A percentile compares a stretch with the other conserved stretches of the same genome.
phyloP scores from a whole-genome alignment of 2,113 vertebrate genomes.

The Heterochromis multidens region DNA sequence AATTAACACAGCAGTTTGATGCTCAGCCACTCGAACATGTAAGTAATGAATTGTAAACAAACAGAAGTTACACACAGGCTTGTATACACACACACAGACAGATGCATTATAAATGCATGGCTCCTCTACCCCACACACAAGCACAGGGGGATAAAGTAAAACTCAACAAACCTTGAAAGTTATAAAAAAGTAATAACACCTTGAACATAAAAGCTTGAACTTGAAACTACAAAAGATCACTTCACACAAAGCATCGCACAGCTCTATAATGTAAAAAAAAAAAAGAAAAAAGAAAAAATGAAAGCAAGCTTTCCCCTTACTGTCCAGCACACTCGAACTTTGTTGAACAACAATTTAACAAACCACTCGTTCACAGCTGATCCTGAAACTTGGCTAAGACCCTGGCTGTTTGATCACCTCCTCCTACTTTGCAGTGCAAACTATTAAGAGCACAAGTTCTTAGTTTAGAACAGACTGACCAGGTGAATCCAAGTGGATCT shows the following conservation, averaged over 20 bases:
- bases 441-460: background rate
- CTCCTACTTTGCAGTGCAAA: background rate
- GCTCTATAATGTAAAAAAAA: constrained; percentile 1
- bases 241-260: background rate
- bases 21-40: background rate
- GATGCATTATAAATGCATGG: background rate
- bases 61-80: background rate
- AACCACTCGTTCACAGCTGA: background rate
- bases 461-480: background rate
- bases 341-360: background rate
- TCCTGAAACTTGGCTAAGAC: background rate
- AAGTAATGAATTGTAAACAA: constrained; percentile 14
- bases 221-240: background rate
- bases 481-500: constrained; percentile 16
- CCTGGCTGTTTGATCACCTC: background rate
- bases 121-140: background rate
- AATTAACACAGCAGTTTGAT: constrained; percentile 22
- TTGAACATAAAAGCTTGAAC: constrained; percentile 14
- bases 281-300: constrained; percentile 1
- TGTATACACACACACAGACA: background rate
- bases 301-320: background rate
- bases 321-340: background rate
- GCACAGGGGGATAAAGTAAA: background rate
- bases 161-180: constrained; percentile 1
- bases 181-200: constrained; percentile 1